Conservation (phyloP, 2,888 invertebrate genomes). For the Spilarctia lutea region DNA sequence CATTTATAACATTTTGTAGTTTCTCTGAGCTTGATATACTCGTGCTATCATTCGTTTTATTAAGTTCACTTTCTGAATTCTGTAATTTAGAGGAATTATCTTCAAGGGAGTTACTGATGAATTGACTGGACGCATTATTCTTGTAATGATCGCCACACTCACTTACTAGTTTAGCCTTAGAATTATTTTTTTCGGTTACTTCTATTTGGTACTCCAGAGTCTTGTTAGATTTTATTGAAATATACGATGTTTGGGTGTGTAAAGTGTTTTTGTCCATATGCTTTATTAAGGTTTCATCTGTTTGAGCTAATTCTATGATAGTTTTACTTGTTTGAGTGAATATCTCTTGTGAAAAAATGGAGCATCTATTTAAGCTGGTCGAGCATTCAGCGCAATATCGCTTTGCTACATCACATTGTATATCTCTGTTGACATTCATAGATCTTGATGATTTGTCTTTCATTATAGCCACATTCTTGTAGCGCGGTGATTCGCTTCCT, state of each 20-base stretch:
- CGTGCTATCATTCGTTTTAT: conserved; percentile 45
- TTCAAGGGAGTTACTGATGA: conserved; percentile 45
- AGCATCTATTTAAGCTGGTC: conserved; percentile 54
- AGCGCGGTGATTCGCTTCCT: conserved; percentile 65
- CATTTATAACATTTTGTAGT: conserved; percentile 52
- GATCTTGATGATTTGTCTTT: conserved; percentile 32
- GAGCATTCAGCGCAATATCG: conserved; percentile 48
- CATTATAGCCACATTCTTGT: conserved; percentile 56
- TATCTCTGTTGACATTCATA: conserved; percentile 41
- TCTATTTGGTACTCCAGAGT: conserved; percentile 69
- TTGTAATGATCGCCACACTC: not conserved
- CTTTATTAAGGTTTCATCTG: conserved; percentile 54
- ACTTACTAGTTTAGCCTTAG: conserved; percentile 5
- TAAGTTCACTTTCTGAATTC: conserved; percentile 57
- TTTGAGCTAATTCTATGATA: conserved; percentile 80
- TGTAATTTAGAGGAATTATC: conserved; percentile 66
- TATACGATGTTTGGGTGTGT: conserved; percentile 78
- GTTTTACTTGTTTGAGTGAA: conserved; percentile 88
- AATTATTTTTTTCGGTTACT: conserved; percentile 40
- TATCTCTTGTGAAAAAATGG: conserved; percentile 69
- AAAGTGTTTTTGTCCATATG: conserved; percentile 57
- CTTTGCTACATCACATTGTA: conserved; percentile 39
- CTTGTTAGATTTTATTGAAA: conserved; percentile 73
- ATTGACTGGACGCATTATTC: conserved; percentile 1
- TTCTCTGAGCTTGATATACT: conserved; percentile 53